phyloP scores from a whole-genome alignment of 2,113 vertebrate species.

The Hippocampus comes region DNA sequence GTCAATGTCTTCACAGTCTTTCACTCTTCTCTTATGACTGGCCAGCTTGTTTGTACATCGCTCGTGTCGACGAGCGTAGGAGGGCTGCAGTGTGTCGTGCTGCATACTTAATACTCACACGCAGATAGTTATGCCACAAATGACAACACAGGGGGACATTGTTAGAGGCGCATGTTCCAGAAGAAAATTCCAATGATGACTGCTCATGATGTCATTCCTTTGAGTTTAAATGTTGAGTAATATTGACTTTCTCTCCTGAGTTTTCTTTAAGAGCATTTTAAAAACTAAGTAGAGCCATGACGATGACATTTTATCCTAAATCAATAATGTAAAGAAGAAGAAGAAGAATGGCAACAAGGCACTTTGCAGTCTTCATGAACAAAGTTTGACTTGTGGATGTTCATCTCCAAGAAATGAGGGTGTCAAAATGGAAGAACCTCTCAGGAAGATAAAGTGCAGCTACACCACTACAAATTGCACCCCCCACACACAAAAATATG shows the following conservation, averaged over 20 bases:
- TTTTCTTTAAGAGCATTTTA: not conserved
- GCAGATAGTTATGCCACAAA: slow-evolving; percentile 35
- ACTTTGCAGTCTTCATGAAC: not conserved
- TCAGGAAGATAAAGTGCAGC: not conserved
- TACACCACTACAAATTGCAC: not conserved
- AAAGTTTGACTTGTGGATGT: not conserved
- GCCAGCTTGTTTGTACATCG: slow-evolving; percentile 41
- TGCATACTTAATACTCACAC: slow-evolving; percentile 47
- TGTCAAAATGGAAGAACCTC: not conserved
- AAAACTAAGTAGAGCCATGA: not conserved
- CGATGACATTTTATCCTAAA: not conserved
- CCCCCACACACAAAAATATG: not conserved
- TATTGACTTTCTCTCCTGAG: not conserved
- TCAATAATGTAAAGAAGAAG: not conserved
- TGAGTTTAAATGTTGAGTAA: not conserved
- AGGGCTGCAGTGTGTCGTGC: slow-evolving; percentile 45
- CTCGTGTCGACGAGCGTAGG: slow-evolving; percentile 49
- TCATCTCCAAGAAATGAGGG: not conserved
- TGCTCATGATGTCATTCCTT: slow-evolving; percentile 18
- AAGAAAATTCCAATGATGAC: slow-evolving; percentile 6
- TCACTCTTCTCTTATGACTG: slow-evolving; percentile 42
- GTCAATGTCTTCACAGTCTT: slow-evolving; percentile 11
- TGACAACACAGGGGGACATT: slow-evolving; percentile 53
- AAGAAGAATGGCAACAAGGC: not conserved
- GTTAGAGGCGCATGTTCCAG: slow-evolving; percentile 26